Conservation (phyloP, 2,888 invertebrate genomes). For the Limnephilus rhombicus region DNA sequence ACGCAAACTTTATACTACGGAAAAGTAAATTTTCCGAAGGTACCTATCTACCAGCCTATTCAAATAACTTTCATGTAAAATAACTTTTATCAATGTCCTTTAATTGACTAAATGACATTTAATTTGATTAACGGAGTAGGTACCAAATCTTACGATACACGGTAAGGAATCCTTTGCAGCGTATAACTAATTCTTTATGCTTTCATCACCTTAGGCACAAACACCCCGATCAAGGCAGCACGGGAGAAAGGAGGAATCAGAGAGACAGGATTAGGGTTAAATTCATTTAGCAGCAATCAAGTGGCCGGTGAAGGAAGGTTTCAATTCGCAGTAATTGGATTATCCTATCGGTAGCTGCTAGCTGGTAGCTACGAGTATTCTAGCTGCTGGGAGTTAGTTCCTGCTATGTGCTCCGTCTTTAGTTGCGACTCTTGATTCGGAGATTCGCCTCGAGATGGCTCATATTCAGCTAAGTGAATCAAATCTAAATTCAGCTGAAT, state of each 20-base stretch:
- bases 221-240: background rate
- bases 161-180: no score
- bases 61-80: no score
- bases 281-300: constrained; percentile 66
- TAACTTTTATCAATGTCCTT: no score
- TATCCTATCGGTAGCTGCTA: constrained; percentile 62
- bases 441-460: background rate
- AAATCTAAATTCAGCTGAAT: no score
- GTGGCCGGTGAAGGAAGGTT: constrained; percentile 65
- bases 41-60: no score
- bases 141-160: no score
- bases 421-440: constrained; percentile 11
- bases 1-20: no score
- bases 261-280: constrained; percentile 59
- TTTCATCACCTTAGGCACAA: constrained; percentile 1
- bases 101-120: no score
- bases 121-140: no score
- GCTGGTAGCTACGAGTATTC: background rate
- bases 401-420: background rate
- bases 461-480: constrained; percentile 7
- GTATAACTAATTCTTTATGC: no score
- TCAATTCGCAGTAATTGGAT: constrained; percentile 65
- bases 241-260: constrained; percentile 39
- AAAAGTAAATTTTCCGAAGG: no score
- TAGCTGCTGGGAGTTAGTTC: no score